Percentiles rank a stretch among this genome's conserved stretches.
These are phyloP conservation scores for Thunnus thynnus DNA, from an alignment of 2,113 vertebrate species.

Conservation along the genomic window DNA sequence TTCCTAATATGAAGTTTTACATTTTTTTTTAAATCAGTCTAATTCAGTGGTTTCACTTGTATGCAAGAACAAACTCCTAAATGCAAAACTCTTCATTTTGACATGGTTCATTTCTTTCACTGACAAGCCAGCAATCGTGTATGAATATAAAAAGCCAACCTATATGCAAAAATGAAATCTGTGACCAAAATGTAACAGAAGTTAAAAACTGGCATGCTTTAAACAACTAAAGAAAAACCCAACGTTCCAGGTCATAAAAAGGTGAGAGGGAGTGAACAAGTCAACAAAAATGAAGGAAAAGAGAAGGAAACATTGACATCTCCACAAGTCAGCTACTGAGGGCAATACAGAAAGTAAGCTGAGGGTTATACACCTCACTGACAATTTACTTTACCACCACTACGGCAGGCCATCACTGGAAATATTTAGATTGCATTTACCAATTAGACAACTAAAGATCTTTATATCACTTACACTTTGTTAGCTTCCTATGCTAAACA, in stretches of 20 bases:
- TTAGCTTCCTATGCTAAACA: constrained; percentile 39
- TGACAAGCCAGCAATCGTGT: constrained; percentile 31
- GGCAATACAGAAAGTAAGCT: background rate
- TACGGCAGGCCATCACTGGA: background rate
- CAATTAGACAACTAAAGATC: constrained; percentile 22
- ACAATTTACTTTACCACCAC: constrained; percentile 20
- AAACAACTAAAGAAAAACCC: constrained; percentile 50
- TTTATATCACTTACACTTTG: constrained; percentile 12
- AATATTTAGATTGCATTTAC: constrained; percentile 7
- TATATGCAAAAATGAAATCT: constrained; percentile 45
- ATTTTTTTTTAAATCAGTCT: background rate
- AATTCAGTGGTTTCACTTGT: constrained; percentile 31
- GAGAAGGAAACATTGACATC: constrained; percentile 24
- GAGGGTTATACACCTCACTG: background rate
- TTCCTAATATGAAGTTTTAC: background rate
- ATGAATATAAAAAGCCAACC: constrained; percentile 51
- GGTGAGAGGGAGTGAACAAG: constrained; percentile 36
- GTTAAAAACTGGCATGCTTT: constrained; percentile 65
- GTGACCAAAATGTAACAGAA: constrained; percentile 69
- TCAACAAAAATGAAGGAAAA: background rate
- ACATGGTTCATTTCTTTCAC: constrained; percentile 25
- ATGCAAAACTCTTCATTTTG: constrained; percentile 1
- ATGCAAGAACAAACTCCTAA: background rate
- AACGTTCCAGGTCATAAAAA: constrained; percentile 30
- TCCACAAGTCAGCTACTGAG: constrained; percentile 15